These are phyloP conservation scores for Tipula vernalis DNA, from an alignment of 2,888 invertebrate species.

Conservation along the genomic window DNA sequence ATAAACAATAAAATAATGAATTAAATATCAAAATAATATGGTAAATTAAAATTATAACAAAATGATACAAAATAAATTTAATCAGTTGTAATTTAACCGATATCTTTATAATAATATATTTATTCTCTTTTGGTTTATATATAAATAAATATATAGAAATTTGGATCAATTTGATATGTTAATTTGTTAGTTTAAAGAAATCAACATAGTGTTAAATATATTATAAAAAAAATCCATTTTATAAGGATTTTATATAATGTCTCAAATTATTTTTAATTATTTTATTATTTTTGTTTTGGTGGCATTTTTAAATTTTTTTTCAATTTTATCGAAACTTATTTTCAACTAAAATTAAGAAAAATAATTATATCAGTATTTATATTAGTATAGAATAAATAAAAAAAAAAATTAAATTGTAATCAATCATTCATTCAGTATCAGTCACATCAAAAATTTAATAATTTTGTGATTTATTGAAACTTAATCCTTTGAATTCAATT, in stretches of 20 bases:
- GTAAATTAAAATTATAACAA: not conserved
- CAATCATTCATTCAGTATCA: not conserved
- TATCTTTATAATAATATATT: not conserved
- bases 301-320: conserved; percentile 8
- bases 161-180: not conserved
- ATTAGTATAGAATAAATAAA: not conserved
- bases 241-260: not conserved
- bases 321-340: conserved; percentile 14
- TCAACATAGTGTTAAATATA: not conserved
- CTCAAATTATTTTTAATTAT: not conserved
- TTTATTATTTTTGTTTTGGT: conserved; percentile 10
- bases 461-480: not conserved
- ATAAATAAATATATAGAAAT: conserved; percentile 1
- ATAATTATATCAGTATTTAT: not conserved
- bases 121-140: not conserved
- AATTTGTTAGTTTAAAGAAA: not conserved
- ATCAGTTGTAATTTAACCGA: not conserved
- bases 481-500: not conserved
- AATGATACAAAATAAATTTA: not conserved
- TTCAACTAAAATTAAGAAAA: conserved; percentile 13
- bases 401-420: not conserved
- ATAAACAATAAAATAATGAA: not conserved
- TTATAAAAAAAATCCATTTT: not conserved
- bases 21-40: not conserved
- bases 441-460: not conserved